Conservation (phyloP, 2,797 vertebrate genomes). For the Pseudochromis fuscus region DNA sequence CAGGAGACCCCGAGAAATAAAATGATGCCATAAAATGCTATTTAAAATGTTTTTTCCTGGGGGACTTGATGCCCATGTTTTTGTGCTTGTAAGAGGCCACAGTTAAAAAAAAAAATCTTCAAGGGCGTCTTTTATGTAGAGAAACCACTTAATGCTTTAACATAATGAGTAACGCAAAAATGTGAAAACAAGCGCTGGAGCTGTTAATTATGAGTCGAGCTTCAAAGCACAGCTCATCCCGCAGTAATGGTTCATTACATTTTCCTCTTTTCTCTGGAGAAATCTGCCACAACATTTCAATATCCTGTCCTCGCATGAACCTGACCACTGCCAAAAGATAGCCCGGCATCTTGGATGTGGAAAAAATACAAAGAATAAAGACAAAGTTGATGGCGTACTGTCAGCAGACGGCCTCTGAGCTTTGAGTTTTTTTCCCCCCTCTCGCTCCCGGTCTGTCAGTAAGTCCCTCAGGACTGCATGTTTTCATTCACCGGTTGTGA, state of each 20-base stretch:
- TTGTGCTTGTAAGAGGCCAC: constrained; percentile 39
- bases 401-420: constrained; percentile 41
- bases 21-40: constrained; percentile 52
- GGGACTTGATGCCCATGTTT: constrained; percentile 30
- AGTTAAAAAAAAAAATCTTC: constrained; percentile 34
- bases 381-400: constrained; percentile 21
- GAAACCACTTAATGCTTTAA: constrained; percentile 28
- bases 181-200: constrained; percentile 31
- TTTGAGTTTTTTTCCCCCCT: constrained; percentile 2
- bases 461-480: constrained; percentile 59
- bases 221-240: constrained; percentile 54
- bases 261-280: constrained; percentile 33
- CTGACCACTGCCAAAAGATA: constrained; percentile 36
- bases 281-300: constrained; percentile 29
- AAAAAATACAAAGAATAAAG: constrained; percentile 29
- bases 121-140: constrained; percentile 38
- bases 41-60: constrained; percentile 51
- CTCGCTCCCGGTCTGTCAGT: constrained; percentile 55
- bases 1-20: constrained; percentile 64
- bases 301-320: constrained; percentile 42
- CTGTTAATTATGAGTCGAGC: constrained; percentile 49
- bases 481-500: constrained; percentile 71
- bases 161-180: constrained; percentile 39
- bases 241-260: constrained; percentile 39
- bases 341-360: neutral